These are phyloP conservation scores for Siderastrea radians DNA, from an alignment of 92 coral and sea anemone genomes.

Conservation along the genomic window DNA sequence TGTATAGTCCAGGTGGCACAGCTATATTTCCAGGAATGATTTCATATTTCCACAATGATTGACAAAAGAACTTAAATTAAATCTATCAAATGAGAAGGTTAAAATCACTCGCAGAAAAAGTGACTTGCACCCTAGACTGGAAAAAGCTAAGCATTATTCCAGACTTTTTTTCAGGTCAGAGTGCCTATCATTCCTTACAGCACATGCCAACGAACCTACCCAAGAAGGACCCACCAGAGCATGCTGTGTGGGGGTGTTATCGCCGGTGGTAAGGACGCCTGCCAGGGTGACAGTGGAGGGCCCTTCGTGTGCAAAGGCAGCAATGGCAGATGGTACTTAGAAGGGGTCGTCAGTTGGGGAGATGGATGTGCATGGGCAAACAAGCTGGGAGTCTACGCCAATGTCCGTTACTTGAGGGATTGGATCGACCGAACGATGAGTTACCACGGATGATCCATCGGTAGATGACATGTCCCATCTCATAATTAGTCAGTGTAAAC, in stretches of 20 bases:
- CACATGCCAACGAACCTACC: neutral
- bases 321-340: conserved; percentile 31
- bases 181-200: conserved; percentile 21
- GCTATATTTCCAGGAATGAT: too few relatives aligned
- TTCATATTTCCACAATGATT: too few relatives aligned
- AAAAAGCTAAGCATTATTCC: too few relatives aligned
- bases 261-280: conserved; percentile 32
- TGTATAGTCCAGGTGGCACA: too few relatives aligned
- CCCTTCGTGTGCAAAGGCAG: conserved; percentile 12
- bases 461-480: neutral
- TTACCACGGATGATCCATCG: neutral
- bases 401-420: conserved; percentile 25
- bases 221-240: conserved; percentile 12
- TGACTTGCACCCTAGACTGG: too few relatives aligned
- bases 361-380: conserved; percentile 38
- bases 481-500: too few relatives aligned
- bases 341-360: conserved; percentile 43
- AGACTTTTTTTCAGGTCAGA: conserved; percentile 12
- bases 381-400: conserved; percentile 29
- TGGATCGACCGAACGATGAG: conserved; percentile 13
- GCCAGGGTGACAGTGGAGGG: conserved; percentile 46
- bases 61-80: too few relatives aligned
- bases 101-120: too few relatives aligned
- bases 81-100: too few relatives aligned
- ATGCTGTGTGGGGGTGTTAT: conserved; percentile 20